Percentiles rank a stretch among this genome's conserved stretches.
These are phyloP conservation scores for Hapalemur alaotrensis DNA, from an alignment of 2,797 vertebrate species.

Conservation along the genomic window DNA sequence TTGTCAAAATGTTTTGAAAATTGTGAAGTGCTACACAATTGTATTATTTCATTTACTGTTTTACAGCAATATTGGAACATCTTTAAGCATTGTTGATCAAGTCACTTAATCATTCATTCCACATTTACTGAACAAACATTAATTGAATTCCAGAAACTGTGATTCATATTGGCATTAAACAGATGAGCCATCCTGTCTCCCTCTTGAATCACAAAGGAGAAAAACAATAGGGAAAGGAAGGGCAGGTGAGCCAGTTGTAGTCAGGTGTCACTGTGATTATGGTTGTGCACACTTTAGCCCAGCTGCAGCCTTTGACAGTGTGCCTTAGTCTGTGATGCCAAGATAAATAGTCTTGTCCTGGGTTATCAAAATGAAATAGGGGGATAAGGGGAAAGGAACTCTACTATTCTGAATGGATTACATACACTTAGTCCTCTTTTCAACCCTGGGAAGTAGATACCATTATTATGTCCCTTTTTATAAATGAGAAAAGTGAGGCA, in stretches of 20 bases:
- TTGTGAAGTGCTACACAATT: not conserved
- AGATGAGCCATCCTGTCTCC: not conserved
- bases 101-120: constrained; percentile 48
- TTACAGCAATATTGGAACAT: not conserved
- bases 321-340: not conserved
- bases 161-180: constrained; percentile 42
- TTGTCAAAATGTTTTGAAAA: constrained; percentile 65
- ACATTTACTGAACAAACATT: constrained; percentile 52
- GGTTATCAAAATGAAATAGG: not conserved
- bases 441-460: not conserved
- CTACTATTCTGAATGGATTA: not conserved
- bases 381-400: not conserved
- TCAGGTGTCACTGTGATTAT: not conserved
- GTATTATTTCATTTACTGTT: constrained; percentile 3
- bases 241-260: not conserved
- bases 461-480: not conserved
- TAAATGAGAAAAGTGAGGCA: not conserved
- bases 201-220: not conserved
- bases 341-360: not conserved
- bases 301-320: fast-evolving
- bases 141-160: constrained; percentile 56
- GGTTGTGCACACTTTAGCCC: not conserved
- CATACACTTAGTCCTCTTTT: not conserved
- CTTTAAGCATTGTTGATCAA: constrained; percentile 28
- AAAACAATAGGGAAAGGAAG: not conserved